Evolutionary conservation across 2,797 vertebrate genomes (phyloP), one percentile per base, ranked within the genome.

Genomic region (Pseudocheirus occidentalis): DNA sequence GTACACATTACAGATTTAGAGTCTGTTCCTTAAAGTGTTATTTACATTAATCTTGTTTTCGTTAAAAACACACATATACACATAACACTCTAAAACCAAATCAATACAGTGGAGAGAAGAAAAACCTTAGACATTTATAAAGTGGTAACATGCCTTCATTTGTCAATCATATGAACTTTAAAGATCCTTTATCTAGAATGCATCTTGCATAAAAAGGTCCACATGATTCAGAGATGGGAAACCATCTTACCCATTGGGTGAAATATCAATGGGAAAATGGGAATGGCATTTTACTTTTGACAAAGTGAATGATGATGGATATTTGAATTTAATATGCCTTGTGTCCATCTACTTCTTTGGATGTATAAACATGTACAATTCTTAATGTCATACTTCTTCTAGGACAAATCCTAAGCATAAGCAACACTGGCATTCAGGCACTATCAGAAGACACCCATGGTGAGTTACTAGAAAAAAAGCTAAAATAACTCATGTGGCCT

Each of bases 31-130:
- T 91, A 97, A 95, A 96, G 96, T 92, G 96, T 97, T 98, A 97
- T 98, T 98, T 98, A 98, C 98, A 98, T 94, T 94, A 97, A 94
- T 97, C 94, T 94, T 96, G 95, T 98, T 95, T 97, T 96, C 97
- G 96, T 97, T 56, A 57, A 81, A 55, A 94, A 97, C 96, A 97
- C 62, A 12, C 34, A 73, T 14, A 73, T 21, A 93, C 93, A 92
- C 50, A 18, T 12, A 73, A 94, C 95, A 90, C 50, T 54, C 92
- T 96, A 96, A 97, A 98, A 97, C 95, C 97, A 96, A 97, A 97
- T 34, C 31, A 16, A 93, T 87, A 91, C 53, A 90, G 91, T 96
- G 97, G 95, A 95, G 93, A 97, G 97, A 97, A 97, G 96, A 97
- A 96, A 97, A 96, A 93, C 93, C 97, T n/a, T 0, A 0, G 92